phyloP scores from a whole-genome alignment of 2,888 invertebrate species.

The Sarcophaga carnaria region DNA sequence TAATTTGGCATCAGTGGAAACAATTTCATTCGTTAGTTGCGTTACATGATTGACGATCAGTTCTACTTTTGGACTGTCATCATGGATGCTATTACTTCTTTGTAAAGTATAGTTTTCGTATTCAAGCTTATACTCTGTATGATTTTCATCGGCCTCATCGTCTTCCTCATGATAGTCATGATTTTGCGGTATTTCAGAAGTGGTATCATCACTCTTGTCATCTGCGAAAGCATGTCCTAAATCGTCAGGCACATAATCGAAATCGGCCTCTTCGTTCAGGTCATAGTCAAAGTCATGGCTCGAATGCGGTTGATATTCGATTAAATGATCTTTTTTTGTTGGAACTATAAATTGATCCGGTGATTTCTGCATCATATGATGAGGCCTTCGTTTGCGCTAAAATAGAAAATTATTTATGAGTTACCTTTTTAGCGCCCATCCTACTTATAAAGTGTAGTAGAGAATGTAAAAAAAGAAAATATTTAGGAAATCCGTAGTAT shows the following conservation, averaged over 20 bases:
- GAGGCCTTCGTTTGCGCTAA: constrained; percentile 57
- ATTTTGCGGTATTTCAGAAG: constrained; percentile 27
- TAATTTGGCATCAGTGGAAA: neutral
- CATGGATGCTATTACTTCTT: constrained; percentile 4
- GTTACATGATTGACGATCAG: constrained; percentile 1
- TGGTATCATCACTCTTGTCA: constrained; percentile 33
- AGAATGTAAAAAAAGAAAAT: too few species aligned
- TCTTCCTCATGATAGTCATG: constrained; percentile 20
- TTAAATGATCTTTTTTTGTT: constrained; percentile 43
- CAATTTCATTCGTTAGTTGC: constrained; percentile 9
- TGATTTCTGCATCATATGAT: constrained; percentile 16
- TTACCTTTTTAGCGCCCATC: neutral
- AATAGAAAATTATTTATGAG: constrained; percentile 1
- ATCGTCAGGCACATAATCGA: constrained; percentile 56
- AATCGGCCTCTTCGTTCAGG: constrained; percentile 48
- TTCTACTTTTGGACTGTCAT: constrained; percentile 36
- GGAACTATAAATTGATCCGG: constrained; percentile 16
- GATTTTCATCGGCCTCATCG: constrained; percentile 40
- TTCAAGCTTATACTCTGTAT: constrained; percentile 37
- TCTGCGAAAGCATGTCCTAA: constrained; percentile 40
- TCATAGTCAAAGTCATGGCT: constrained; percentile 47
- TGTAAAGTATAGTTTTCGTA: constrained; percentile 38
- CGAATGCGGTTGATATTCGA: constrained; percentile 51
- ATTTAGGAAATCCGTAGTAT: too few species aligned
- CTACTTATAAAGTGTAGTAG: too few species aligned